Percentiles rank a stretch among this genome's conserved stretches.
These are phyloP conservation scores for Xenopus petersii DNA, from an alignment of 2,797 vertebrate genomes.

Conservation along the genomic window DNA sequence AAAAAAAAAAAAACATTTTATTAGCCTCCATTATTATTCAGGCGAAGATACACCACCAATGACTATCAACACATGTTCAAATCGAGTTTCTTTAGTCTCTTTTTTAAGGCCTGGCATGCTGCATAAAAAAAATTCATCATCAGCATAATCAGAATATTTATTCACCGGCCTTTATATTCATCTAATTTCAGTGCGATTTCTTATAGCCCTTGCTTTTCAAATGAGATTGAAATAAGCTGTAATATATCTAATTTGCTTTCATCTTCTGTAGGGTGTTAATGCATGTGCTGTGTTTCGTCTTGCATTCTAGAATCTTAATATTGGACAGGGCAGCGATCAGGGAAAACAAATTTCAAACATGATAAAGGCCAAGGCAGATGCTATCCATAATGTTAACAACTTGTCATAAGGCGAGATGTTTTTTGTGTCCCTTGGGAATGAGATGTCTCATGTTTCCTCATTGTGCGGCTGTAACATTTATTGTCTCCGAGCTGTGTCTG, in stretches of 20 bases:
- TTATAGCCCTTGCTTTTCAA: conserved; percentile 14
- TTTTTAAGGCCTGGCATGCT: no score
- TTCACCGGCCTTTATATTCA: conserved; percentile 36
- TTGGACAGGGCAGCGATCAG: conserved; percentile 56
- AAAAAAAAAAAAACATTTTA: no score
- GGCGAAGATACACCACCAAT: no score
- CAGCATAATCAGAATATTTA: conserved; percentile 33
- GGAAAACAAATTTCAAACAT: conserved; percentile 67
- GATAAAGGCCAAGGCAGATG: conserved; percentile 63
- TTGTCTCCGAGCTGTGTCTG: conserved; percentile 55
- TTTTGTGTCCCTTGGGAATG: conserved; percentile 58
- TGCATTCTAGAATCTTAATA: conserved; percentile 60
- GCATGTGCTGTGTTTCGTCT: conserved; percentile 54
- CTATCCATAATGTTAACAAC: conserved; percentile 65
- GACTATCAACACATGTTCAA: no score
- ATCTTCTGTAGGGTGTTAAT: conserved; percentile 50
- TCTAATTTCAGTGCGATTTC: conserved; percentile 21
- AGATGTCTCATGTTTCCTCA: conserved; percentile 55
- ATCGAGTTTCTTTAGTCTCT: no score
- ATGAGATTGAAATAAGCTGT: conserved; percentile 40
- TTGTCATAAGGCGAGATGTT: conserved; percentile 57
- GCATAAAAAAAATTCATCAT: not conserved
- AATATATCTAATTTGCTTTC: conserved; percentile 32
- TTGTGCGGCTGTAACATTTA: conserved; percentile 51
- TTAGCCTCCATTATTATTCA: no score